Evolutionary conservation across 2,113 vertebrate species (phyloP).

Genomic region (Dromiciops gliroides): DNA sequence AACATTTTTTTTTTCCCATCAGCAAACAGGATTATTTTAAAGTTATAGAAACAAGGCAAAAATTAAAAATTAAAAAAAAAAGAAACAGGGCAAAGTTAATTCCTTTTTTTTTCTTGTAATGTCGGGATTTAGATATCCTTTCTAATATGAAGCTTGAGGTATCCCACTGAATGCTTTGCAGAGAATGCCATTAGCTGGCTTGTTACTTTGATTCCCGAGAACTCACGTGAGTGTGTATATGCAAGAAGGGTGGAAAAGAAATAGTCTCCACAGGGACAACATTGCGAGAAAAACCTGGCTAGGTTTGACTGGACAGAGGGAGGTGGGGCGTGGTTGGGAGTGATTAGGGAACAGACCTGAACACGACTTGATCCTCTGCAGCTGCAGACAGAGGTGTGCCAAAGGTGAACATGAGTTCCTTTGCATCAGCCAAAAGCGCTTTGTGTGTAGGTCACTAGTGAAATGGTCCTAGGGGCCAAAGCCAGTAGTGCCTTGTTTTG

Average conservation of each 20-base stretch:
- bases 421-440: conserved; percentile 51
- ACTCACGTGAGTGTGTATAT: conserved; percentile 51
- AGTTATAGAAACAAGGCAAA: neutral
- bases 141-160: conserved; percentile 72
- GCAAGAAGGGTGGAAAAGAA: conserved; percentile 70
- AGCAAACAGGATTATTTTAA: neutral
- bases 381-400: conserved; percentile 79
- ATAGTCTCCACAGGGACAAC: conserved; percentile 69
- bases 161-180: conserved; percentile 63
- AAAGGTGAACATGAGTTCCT: conserved; percentile 75
- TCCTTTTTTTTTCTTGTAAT: neutral
- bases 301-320: conserved; percentile 65
- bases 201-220: conserved; percentile 71
- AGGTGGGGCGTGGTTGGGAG: conserved; percentile 61
- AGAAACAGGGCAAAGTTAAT: neutral
- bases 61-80: too few relatives aligned
- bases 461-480: conserved; percentile 30
- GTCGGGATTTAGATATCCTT: neutral
- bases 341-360: conserved; percentile 76
- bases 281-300: conserved; percentile 68
- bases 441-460: conserved; percentile 15
- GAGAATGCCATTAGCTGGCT: conserved; percentile 55
- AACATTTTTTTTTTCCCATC: too few relatives aligned
- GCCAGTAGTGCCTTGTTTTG: conserved; percentile 15
- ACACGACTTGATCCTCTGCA: conserved; percentile 75